Base-by-base conservation (phyloP, 2,113 vertebrate species). In the Panurus biarmicus region DNA sequence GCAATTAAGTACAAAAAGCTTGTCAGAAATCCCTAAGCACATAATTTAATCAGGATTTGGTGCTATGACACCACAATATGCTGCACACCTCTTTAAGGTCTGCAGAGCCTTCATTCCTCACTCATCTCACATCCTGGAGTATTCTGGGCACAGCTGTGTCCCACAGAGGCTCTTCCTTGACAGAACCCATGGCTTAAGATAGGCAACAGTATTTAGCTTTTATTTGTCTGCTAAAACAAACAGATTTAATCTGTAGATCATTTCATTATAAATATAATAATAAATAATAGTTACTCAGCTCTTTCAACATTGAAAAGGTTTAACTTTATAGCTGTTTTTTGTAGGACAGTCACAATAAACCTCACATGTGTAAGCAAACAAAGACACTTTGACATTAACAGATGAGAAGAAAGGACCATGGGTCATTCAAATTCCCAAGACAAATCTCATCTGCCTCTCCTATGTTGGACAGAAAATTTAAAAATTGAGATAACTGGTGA, bases 21-120 rank as follows among this genome's bases (percentile, higher is more conserved):
- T 78, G 75, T 71, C 91, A 94, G 93, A 95, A 90, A 90, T 90
- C 82, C 69, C 65, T 88, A 93, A 93, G 87, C 47, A 75, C 44
- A 11, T 89, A 87, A 90, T 81, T 95, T 72, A 83, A 90, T 84
- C 62, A 76, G 89, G 67, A 94, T 87, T 94, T 91, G 71, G 71
- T 91, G 75, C 79, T 88, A 85, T 91, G 91, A 93, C 60, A 91
- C 90, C 56, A 48, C 75, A 74, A 60, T 54, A 24, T 10, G 36
- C 58, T 69, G 74, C 77, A 89, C 48, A 83, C 29, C 60, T 74
- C 71, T 36, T 36, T 28, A 57, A 61, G 38, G 66, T 35, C 57
- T 79, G 38, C 40, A 81, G 74, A 85, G 31, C 66, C 53, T 87
- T 72, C 50, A 47, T 42, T 61, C 38, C 54, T 60, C 14, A 10